Percentiles rank a stretch among this genome's conserved stretches.
Conservation (phyloP, 2,888 invertebrate genomes). For the Drosophila anomelani region DNA sequence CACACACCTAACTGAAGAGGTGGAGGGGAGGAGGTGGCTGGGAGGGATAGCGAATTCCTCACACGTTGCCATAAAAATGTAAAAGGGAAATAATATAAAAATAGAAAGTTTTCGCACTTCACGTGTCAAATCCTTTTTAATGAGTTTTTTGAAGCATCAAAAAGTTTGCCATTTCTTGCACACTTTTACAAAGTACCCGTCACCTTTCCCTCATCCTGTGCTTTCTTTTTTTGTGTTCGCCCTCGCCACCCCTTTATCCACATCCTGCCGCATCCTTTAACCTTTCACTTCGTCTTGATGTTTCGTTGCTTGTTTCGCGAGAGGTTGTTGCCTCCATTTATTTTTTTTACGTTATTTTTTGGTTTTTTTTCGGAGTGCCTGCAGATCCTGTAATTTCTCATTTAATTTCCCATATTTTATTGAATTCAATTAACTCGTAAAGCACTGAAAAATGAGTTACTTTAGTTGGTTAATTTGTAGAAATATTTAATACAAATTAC, state of each 20-base stretch:
- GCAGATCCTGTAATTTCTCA: conserved; percentile 11
- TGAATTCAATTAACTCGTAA: conserved; percentile 31
- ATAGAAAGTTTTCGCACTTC: conserved; percentile 80
- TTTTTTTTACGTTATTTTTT: conserved; percentile 4
- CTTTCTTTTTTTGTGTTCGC: not conserved
- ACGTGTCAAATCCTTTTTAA: conserved; percentile 83
- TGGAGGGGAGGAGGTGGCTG: not conserved
- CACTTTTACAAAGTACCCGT: conserved; percentile 53
- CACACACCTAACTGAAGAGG: not conserved
- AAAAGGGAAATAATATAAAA: conserved; percentile 80
- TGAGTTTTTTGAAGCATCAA: conserved; percentile 82
- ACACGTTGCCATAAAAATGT: conserved; percentile 80
- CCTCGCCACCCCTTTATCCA: not conserved
- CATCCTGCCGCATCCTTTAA: conserved; percentile 36
- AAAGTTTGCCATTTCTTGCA: conserved; percentile 79
- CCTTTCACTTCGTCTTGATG: conserved; percentile 18
- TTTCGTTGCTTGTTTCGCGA: conserved; percentile 10
- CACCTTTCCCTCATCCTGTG: not conserved
- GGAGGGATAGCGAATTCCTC: conserved; percentile 44
- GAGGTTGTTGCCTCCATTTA: conserved; percentile 3
- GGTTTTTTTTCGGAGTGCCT: not conserved
- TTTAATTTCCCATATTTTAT: conserved; percentile 31
- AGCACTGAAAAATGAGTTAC: conserved; percentile 4
- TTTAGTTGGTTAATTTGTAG: not conserved
- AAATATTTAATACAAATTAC: no score